Base-by-base conservation (phyloP, 2,888 invertebrate species). In the Thecocarcelia acutangulata region DNA sequence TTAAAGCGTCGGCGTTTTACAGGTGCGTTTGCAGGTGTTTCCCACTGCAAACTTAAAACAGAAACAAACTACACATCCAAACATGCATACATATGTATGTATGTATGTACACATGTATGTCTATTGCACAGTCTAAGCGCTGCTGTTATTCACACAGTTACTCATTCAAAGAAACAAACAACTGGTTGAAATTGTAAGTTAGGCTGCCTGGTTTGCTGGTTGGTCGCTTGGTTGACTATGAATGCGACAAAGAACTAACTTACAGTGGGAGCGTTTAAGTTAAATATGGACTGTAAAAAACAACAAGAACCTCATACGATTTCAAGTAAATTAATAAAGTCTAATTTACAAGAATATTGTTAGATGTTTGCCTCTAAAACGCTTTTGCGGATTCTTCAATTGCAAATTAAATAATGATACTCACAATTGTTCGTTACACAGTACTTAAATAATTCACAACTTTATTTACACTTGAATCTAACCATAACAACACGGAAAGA, bases 1-100 rank as follows among this genome's bases (percentile, higher is more conserved):
- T 82, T 59, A 70, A 81, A 78, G 84, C 83, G 84, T 84, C 79
- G 83, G 84, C 78, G 84, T 83, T 79, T 80, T 81, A 83, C 84
- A 84, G 84, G 84, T 84, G 84, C 83, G 81, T 84, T 84, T 81
- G 84, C 84, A 84, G 84, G 84, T 84, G 84, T 83, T 83, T 84
- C 78, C 73, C 83, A 83, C 76, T 78, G 70, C 78, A 64, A 75
- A 81, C 64, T 64, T 15, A 44, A 68, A 42, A 15, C n/a, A 40
- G 5, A 19, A 64, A 56, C 68, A 81, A 59, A 9, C 19, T n/a
- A 52, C 15, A 66, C n/a, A 52, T 8, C 19, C 37, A 44, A n/a
- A 46, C n/a, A 48, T 21, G 17, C 28, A 40, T 21, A 52, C 6
- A 1, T 9, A n/a, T 3, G 8, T 13, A 17, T 17, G n/a, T n/a